Base-by-base conservation (phyloP, 2,113 vertebrate species). In the Ornithorhynchus anatinus region DNA sequence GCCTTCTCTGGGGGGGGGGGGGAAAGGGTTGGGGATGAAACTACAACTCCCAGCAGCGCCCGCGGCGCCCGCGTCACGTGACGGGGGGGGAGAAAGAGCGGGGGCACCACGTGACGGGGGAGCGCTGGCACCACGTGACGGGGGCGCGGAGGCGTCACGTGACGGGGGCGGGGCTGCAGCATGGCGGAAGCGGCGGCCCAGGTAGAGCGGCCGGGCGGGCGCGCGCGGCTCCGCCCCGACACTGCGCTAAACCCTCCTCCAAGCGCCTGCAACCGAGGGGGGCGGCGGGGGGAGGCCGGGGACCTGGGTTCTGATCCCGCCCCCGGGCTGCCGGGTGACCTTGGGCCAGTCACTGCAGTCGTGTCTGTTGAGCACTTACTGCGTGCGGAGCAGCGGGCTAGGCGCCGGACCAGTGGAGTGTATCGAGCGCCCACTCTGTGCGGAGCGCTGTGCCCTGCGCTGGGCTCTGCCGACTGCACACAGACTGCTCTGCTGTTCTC, bases 161-260 rank as follows among this genome's bases (percentile, higher is more conserved):
- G 96, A 96, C 82, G 35, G 72, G 50, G 0, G 45, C 3, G 10
- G 0, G 76, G 7, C 52, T 3, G 58, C 62, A 75, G 69, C 59
- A 97, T 98, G 96, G 94, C 95, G 93, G 96, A 96, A 92, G 92
- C 94, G 0, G 90, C 87, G 57, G 92, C 92, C 56, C 91, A 95
- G 96, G 97, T 97, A 93, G 53, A 66, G 0, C 35, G 5, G 38
- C 1, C 7, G 15, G 7, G 10, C 20, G n/a, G 20, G 2, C 2
- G 17, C 10, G n/a, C 9, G 10, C 6, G 32, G 52, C 19, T 8
- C n/a, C n/a, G n/a, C n/a, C n/a, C n/a, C n/a, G n/a, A n/a, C n/a
- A n/a, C n/a, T n/a, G n/a, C n/a, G n/a, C n/a, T n/a, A 31, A 22
- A 31, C 12, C 32, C 32, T 54, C 2, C 7, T 33, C 33, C n/a